Evolutionary conservation across 2,888 invertebrate species (phyloP).

Genomic region (Sthenelais limicola): DNA sequence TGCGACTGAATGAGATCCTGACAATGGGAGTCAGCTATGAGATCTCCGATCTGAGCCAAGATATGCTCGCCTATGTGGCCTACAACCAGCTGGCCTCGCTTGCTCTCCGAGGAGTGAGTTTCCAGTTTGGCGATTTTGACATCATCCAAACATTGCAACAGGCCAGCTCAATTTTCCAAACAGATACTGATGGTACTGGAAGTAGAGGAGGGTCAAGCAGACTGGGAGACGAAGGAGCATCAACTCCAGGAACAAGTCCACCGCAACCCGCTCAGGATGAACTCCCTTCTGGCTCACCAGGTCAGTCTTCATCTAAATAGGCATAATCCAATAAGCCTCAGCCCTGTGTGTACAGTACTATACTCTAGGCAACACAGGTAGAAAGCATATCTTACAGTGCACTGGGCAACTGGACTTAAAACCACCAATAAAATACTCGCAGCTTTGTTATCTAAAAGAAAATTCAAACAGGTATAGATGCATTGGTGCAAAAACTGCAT

Average conservation of each 20-base stretch:
- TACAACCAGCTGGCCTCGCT: background rate
- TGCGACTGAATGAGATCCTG: background rate
- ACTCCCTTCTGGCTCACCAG: background rate
- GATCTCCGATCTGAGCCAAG: background rate
- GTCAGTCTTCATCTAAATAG: too few species aligned
- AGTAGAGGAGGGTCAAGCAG: background rate
- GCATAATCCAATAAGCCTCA: too few species aligned
- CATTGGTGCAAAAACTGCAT: too few species aligned
- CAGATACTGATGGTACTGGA: background rate
- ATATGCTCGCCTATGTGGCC: background rate
- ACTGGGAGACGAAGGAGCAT: too few species aligned
- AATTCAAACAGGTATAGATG: too few species aligned
- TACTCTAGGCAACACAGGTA: too few species aligned
- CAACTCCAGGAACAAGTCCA: background rate
- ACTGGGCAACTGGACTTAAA: too few species aligned
- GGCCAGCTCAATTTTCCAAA: constrained; percentile 15
- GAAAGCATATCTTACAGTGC: too few species aligned
- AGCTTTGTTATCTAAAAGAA: too few species aligned
- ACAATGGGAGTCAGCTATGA: constrained; percentile 11
- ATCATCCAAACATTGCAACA: constrained; percentile 14
- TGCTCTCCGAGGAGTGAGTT: background rate
- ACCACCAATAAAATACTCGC: too few species aligned
- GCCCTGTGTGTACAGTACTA: too few species aligned
- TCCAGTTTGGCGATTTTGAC: constrained; percentile 24
- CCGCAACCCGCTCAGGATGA: background rate